Evolutionary conservation across 2,113 vertebrate genomes (phyloP), one percentile per base, ranked within the genome.

Genomic region (Calypte anna): DNA sequence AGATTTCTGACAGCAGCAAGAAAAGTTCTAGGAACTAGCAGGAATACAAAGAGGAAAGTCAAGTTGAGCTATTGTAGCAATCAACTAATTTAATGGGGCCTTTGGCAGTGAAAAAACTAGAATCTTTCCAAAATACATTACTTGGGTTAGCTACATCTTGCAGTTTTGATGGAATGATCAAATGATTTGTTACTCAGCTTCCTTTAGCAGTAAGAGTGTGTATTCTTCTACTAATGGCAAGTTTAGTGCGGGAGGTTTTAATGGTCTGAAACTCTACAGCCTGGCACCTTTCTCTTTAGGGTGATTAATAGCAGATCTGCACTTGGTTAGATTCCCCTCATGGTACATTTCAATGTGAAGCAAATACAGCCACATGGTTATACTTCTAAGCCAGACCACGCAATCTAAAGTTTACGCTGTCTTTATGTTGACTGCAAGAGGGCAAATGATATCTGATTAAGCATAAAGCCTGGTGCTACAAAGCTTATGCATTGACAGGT

Each of bases 141-240:
- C 44, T 77, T 61, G 66, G 8, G 18, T 67, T 94, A 76, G 64
- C 62, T 93, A 13, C 30, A 11, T 84, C 38, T 50, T 66, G 38
- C 38, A 48, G 28, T 22, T 82, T 90, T 70, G 57, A 69, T 82
- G 67, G 33, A 82, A 86, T 74, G 91, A 85, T 40, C 80, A 54
- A 75, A 67, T 58, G 10, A 74, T 96, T 85, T 87, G 33, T 94
- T 88, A 62, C 12, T 63, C 46, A 36, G 48, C 57, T 94, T 88
- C 36, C 30, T 94, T 88, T 64, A 33, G 22, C 66, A 66, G 24
- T 40, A 87, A 21, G 61, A 31, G 22, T 33, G 54, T 46, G 24
- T 88, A 28, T 79, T 88, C 44, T 73, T 77, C n/a, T 86, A 20
- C 44, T 74, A 33, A 63, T 50, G 58, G 40, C 64, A 82, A 70